Evolutionary conservation across 2,113 vertebrate genomes (phyloP).

Genomic region (Puntigrus tetrazona): DNA sequence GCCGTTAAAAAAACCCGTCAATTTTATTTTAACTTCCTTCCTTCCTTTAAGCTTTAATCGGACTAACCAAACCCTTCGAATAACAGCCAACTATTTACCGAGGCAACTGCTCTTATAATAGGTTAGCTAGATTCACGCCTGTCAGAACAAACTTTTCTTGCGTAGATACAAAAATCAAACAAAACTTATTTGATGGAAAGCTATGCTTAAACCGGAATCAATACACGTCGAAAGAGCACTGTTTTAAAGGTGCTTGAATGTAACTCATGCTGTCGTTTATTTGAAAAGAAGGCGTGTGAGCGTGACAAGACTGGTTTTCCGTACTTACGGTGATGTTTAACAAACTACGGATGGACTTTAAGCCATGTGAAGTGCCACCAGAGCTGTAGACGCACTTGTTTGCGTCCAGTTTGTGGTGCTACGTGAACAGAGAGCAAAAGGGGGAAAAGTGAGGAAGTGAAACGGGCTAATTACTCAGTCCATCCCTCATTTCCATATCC

Average conservation of each 20-base stretch:
- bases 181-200: not conserved
- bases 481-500: constrained; percentile 90
- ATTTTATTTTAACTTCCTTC: not conserved
- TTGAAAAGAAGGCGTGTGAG: not conserved
- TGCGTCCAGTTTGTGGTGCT: constrained; percentile 36
- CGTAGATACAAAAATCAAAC: not conserved
- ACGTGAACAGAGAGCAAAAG: constrained; percentile 65
- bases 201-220: not conserved
- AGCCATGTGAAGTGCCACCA: constrained; percentile 8
- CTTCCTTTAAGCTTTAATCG: not conserved
- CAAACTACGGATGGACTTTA: constrained; percentile 27
- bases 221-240: not conserved
- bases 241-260: constrained; percentile 8
- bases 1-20: not conserved
- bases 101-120: not conserved
- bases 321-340: constrained; percentile 14
- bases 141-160: not conserved
- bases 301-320: not conserved
- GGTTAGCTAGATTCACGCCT: not conserved
- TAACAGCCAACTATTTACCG: not conserved
- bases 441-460: constrained; percentile 75
- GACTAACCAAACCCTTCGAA: not conserved
- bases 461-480: constrained; percentile 82
- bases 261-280: constrained; percentile 5
- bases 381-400: constrained; percentile 34